phyloP scores from a whole-genome alignment of 2,113 vertebrate species.

The Brachionichthys hirsutus region DNA sequence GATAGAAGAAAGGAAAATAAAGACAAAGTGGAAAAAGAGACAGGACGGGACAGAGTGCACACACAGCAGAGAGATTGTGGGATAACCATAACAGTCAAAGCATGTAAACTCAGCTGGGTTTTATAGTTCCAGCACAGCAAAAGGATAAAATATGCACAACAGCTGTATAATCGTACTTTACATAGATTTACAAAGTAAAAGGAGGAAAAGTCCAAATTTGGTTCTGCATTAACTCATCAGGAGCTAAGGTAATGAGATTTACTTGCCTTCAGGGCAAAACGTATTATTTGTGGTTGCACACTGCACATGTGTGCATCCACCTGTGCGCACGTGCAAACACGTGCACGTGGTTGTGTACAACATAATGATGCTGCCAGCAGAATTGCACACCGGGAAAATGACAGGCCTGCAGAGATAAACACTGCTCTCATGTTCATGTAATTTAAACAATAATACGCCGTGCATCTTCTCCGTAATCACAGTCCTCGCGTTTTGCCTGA shows the following conservation, averaged over 20 bases:
- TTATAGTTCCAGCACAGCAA: too few species aligned
- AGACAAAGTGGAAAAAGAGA: neutral
- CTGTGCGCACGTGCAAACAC: constrained; percentile 26
- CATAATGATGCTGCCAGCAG: constrained; percentile 52
- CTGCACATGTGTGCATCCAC: constrained; percentile 3
- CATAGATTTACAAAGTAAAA: neutral
- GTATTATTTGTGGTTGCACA: constrained; percentile 5
- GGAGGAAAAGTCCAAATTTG: neutral
- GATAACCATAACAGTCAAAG: neutral
- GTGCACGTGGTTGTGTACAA: constrained; percentile 41
- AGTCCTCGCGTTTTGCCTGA: constrained; percentile 23
- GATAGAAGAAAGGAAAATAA: neutral
- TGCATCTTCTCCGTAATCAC: constrained; percentile 60
- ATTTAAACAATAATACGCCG: constrained; percentile 65
- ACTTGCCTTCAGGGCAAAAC: neutral
- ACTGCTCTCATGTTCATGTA: constrained; percentile 57
- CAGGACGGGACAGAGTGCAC: neutral
- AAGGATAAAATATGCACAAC: too few species aligned
- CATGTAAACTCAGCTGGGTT: neutral
- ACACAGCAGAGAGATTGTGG: neutral
- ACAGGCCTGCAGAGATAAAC: constrained; percentile 62
- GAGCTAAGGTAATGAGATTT: neutral
- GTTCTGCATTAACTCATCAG: too few species aligned
- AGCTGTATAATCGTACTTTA: neutral
- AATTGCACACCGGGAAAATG: constrained; percentile 53